phyloP scores from a whole-genome alignment of 2,797 vertebrate genomes.

The Chrosomus eos region DNA sequence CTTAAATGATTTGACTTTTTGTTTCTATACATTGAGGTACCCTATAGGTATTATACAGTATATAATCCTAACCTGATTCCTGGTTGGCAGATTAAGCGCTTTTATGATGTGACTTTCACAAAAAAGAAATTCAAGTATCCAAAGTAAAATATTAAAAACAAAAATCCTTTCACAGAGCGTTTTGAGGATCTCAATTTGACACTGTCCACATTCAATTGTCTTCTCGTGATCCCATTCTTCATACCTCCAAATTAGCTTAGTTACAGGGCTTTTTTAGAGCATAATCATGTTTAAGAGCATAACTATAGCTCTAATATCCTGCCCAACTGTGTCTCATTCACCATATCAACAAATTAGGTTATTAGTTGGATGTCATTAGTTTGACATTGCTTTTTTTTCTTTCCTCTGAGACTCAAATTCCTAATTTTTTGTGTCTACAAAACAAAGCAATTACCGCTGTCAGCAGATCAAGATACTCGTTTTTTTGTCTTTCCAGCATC shows the following conservation, averaged over 20 bases:
- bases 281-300: constrained; percentile 51
- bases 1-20: constrained; percentile 17
- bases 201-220: constrained; percentile 44
- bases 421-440: constrained; percentile 41
- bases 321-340: constrained; percentile 53
- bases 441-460: constrained; percentile 47
- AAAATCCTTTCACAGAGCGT: background rate
- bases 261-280: constrained; percentile 43
- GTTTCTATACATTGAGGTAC: background rate
- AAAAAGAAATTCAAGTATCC: background rate
- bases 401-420: constrained; percentile 30
- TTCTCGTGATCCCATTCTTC: constrained; percentile 39
- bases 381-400: constrained; percentile 51
- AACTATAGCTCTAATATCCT: constrained; percentile 45
- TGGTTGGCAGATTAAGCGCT: background rate
- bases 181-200: constrained; percentile 21
- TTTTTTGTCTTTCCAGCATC: constrained; percentile 21
- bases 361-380: constrained; percentile 55
- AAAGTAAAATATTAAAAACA: background rate
- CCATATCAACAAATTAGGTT: constrained; percentile 48
- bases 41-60: background rate
- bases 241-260: constrained; percentile 53
- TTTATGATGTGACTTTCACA: background rate
- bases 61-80: background rate
- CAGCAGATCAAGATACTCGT: constrained; percentile 25